These are phyloP conservation scores for Pristis pectinata DNA, from an alignment of 2,797 vertebrate species.

Conservation along the genomic window DNA sequence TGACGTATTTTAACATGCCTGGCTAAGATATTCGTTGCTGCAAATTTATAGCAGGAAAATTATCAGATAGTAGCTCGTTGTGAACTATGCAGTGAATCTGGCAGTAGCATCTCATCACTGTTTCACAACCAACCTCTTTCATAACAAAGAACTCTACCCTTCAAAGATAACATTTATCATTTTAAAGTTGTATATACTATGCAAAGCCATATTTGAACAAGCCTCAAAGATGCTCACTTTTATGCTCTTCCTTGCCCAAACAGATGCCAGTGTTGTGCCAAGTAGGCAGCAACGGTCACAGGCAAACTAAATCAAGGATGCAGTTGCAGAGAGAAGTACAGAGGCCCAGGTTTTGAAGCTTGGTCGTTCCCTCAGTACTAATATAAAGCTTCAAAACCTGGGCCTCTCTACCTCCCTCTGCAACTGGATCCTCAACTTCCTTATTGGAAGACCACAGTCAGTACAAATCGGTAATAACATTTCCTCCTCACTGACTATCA, in stretches of 20 bases:
- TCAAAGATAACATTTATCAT: background rate
- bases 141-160: background rate
- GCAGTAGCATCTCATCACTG: background rate
- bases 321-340: too few relatives aligned
- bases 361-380: too few relatives aligned
- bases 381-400: too few relatives aligned
- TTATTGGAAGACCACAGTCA: too few relatives aligned
- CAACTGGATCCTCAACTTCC: too few relatives aligned
- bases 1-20: background rate
- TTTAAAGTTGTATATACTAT: background rate
- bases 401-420: too few relatives aligned
- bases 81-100: background rate
- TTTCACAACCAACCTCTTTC: background rate
- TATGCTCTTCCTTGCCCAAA: background rate
- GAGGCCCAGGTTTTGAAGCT: too few relatives aligned
- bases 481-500: too few relatives aligned
- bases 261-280: background rate
- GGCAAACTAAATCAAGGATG: too few relatives aligned
- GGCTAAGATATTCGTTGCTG: background rate
- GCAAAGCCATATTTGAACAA: background rate
- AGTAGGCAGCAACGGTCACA: too few relatives aligned
- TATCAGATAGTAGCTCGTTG: background rate
- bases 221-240: background rate
- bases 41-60: background rate
- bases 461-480: too few relatives aligned